Evolutionary conservation across 2,888 invertebrate species (phyloP), one percentile per base, ranked within the genome.

Genomic region (Microplitis deprimator): DNA sequence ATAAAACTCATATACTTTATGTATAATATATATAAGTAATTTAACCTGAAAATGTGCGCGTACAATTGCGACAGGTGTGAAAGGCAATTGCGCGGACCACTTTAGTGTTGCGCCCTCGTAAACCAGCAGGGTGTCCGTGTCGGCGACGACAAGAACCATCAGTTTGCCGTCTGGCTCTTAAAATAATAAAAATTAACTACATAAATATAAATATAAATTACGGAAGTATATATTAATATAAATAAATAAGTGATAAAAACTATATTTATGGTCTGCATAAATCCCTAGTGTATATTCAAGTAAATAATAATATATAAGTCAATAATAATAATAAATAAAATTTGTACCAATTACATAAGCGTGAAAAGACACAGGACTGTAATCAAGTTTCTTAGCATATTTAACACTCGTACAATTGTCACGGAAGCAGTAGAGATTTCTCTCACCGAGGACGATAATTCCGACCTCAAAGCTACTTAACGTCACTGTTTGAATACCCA

Each of bases 31-130:
- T 29, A 59, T n/a, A 7, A 1, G 39, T 60, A 62, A 39, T n/a
- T 16, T 39, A 16, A 91, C 93, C 90, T 92, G 92, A 64, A 97
- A 92, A 88, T 94, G 94, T 75, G 94, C 95, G 82, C 96, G 92
- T 71, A 92, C 91, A 80, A 98, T 91, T 61, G 94, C 92, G 71
- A 97, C 92, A 0, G 97, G 96, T 16, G 93, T 90, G 82, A 93
- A 93, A 40, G 95, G 91, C 77, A 97, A 91, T 88, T 96, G 96
- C 39, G 98, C 96, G 1, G 96, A 96, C 98, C 98, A 99, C 84
- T 95, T 93, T 67, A 98, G 91, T 10, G 93, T 94, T 16, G 95
- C 94, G 80, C 95, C 94, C 87, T 97, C 94, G 89, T 97, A 98
- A 79, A 99, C 92, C 85, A 96, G 92, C 78, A 98, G 89, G 76